Conservation (phyloP, 35 echinoderm and acorn worm species). For the Apostichopus californicus region DNA sequence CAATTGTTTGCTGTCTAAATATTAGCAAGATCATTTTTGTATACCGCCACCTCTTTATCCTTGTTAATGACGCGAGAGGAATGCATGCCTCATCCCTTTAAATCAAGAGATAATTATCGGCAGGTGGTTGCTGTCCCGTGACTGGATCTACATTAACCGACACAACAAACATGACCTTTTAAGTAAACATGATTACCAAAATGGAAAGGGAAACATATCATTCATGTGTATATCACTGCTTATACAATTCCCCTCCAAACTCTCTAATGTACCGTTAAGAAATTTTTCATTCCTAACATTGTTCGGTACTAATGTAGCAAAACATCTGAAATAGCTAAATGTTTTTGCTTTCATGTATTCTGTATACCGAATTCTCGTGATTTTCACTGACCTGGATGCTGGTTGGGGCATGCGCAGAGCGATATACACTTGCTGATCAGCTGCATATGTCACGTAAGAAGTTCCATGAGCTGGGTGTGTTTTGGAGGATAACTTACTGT, state of each 20-base stretch:
- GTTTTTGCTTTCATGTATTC: too few species aligned
- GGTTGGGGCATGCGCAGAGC: neutral
- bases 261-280: neutral
- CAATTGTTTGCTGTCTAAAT: too few species aligned
- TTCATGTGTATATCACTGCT: neutral
- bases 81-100: neutral
- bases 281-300: neutral
- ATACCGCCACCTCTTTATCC: neutral
- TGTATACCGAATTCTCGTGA: too few species aligned
- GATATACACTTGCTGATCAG: too few species aligned
- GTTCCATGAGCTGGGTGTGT: too few species aligned
- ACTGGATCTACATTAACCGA: neutral
- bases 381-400: neutral
- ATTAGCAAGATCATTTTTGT: neutral
- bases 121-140: neutral
- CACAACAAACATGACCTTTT: neutral
- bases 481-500: too few species aligned
- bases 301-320: too few species aligned
- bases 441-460: too few species aligned
- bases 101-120: neutral
- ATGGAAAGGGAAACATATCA: neutral
- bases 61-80: neutral
- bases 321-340: too few species aligned
- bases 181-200: neutral
- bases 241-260: neutral